Conservation (phyloP, 2,797 vertebrate genomes). For the Brachyalestes nurse region DNA sequence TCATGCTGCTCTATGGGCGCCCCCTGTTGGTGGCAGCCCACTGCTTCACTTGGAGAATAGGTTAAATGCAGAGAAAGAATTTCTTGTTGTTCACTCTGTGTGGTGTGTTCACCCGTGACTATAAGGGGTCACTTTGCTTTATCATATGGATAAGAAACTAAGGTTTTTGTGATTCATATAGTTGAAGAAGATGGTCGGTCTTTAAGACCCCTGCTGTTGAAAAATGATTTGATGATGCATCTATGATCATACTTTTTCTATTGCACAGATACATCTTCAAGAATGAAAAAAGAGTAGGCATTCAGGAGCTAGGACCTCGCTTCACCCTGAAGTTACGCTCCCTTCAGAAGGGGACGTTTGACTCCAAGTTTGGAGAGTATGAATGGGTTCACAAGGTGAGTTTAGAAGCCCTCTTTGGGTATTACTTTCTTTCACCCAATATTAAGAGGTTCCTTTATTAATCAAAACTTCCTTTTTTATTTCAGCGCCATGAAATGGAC, state of each 20-base stretch:
- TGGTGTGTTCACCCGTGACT: no score
- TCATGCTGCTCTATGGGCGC: no score
- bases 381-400: conserved; percentile 98
- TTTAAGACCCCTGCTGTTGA: neutral
- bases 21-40: no score
- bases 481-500: conserved; percentile 97
- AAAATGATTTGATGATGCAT: neutral
- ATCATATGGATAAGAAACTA: no score
- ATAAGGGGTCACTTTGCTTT: no score
- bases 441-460: neutral
- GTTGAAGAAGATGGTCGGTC: neutral
- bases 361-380: conserved; percentile 97
- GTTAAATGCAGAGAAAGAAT: no score
- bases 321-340: conserved; percentile 97
- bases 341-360: conserved; percentile 97
- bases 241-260: neutral
- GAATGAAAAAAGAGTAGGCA: conserved; percentile 97
- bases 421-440: neutral
- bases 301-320: conserved; percentile 96
- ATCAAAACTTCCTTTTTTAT: conserved; percentile 60
- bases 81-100: no score
- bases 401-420: neutral
- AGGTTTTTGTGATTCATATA: no score
- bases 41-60: no score
- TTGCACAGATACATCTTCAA: conserved; percentile 92